Conservation (phyloP, 2,888 invertebrate genomes). For the Sminthurinus aureus region DNA sequence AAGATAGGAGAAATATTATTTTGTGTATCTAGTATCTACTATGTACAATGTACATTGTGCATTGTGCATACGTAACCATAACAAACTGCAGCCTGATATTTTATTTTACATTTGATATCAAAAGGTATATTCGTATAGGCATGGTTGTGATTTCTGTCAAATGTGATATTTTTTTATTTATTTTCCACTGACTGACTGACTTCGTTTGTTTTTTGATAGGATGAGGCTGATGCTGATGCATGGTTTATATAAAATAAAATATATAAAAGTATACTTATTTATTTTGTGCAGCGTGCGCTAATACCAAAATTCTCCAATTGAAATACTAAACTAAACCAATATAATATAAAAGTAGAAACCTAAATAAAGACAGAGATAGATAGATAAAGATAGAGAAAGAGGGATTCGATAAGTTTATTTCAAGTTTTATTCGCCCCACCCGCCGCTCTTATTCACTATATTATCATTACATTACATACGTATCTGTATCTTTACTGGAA, state of each 20-base stretch:
- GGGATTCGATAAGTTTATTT: background rate
- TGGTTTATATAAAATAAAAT: too few relatives aligned
- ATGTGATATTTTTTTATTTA: background rate
- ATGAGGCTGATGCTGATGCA: background rate
- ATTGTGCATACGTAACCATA: too few relatives aligned
- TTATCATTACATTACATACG: background rate
- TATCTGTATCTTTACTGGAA: background rate
- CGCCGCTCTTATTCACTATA: background rate
- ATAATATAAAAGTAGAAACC: too few relatives aligned
- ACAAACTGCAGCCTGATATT: too few relatives aligned
- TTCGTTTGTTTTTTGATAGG: conserved; percentile 14
- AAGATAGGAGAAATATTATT: too few relatives aligned
- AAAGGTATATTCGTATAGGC: background rate
- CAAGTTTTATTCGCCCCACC: background rate
- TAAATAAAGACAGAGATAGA: too few relatives aligned
- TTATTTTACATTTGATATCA: too few relatives aligned
- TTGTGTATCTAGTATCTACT: too few relatives aligned
- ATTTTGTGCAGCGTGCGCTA: background rate
- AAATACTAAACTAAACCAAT: too few relatives aligned
- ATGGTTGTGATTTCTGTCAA: conserved; percentile 1
- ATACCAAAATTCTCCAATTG: background rate
- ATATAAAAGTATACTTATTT: background rate
- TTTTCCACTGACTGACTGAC: conserved; percentile 26
- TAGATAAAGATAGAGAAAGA: too few relatives aligned
- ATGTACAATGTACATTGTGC: too few relatives aligned